A percentile compares a stretch with the other conserved stretches of the same genome.
Evolutionary conservation across 1,140 invertebrate genomes (phyloP).

Genomic region (Papilio xuthus): DNA sequence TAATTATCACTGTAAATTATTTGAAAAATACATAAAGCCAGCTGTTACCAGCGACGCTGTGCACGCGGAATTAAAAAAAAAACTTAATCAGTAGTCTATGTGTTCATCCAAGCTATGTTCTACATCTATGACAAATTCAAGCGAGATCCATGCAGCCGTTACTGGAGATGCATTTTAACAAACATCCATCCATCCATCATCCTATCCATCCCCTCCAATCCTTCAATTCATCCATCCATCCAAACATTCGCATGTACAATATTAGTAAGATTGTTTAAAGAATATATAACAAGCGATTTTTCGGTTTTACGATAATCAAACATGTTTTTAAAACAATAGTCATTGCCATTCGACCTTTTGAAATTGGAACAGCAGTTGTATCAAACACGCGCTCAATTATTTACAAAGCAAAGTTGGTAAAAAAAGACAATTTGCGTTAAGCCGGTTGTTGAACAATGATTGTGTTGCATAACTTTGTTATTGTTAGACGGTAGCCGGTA

Average conservation of each 20-base stretch:
- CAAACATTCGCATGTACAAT: no score
- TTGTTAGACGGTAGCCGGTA: slow-evolving; percentile 17
- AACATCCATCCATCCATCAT: no score
- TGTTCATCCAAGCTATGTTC: no score
- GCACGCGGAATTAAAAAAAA: no score
- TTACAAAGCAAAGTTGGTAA: slow-evolving; percentile 20
- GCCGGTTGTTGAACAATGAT: slow-evolving; percentile 28
- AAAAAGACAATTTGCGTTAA: slow-evolving; percentile 32
- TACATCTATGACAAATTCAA: no score
- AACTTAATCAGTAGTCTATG: no score
- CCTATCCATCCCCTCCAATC: no score
- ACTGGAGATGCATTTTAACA: no score
- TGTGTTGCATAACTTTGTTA: slow-evolving; percentile 26
- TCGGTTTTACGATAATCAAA: not conserved
- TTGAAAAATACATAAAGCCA: no score
- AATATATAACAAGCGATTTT: not conserved
- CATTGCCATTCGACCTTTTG: slow-evolving; percentile 12
- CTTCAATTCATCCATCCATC: no score
- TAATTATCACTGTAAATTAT: not conserved
- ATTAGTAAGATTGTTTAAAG: not conserved
- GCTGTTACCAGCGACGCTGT: no score
- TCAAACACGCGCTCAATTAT: slow-evolving; percentile 14
- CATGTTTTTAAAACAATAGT: slow-evolving; percentile 21
- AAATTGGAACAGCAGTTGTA: slow-evolving; percentile 31
- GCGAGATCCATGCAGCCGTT: no score